Conservation (phyloP, 2,113 vertebrate species). For the Myiozetetes cayanensis region DNA sequence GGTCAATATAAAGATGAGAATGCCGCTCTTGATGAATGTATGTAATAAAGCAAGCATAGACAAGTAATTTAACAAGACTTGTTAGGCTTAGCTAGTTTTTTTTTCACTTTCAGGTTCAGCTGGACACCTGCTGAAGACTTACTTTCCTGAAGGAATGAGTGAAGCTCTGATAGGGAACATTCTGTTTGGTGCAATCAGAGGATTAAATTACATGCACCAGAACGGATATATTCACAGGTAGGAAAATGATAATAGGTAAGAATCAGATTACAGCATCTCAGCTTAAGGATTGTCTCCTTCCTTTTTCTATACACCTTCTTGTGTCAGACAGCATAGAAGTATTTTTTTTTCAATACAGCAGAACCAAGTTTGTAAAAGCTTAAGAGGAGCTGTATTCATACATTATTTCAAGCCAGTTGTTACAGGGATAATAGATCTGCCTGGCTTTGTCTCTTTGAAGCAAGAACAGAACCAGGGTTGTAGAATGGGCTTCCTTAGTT, state of each 20-base stretch:
- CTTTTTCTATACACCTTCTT: not conserved
- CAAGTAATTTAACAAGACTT: not conserved
- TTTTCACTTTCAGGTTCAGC: slow-evolving; percentile 85
- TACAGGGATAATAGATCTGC: not conserved
- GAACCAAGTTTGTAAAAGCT: not conserved
- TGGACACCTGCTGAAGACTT: slow-evolving; percentile 85
- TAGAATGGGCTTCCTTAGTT: not conserved
- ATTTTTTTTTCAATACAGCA: not conserved
- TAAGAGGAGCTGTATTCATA: not conserved
- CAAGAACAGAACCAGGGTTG: not conserved
- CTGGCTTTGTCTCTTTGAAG: not conserved
- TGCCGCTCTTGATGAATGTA: not conserved
- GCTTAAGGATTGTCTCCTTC: not conserved
- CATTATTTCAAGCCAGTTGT: not conserved
- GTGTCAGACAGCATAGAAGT: not conserved
- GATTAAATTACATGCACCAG: slow-evolving; percentile 91
- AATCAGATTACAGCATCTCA: not conserved
- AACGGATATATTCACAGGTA: slow-evolving; percentile 97
- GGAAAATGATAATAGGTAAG: not conserved
- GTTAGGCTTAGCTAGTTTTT: not conserved
- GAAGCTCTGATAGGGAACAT: slow-evolving; percentile 93
- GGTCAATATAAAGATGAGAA: not conserved
- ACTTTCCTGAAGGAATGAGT: slow-evolving; percentile 96
- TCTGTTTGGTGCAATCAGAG: slow-evolving; percentile 88
- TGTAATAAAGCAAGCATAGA: not conserved